phyloP scores from a whole-genome alignment of 2,797 vertebrate genomes.

The Gymnodraco acuticeps region DNA sequence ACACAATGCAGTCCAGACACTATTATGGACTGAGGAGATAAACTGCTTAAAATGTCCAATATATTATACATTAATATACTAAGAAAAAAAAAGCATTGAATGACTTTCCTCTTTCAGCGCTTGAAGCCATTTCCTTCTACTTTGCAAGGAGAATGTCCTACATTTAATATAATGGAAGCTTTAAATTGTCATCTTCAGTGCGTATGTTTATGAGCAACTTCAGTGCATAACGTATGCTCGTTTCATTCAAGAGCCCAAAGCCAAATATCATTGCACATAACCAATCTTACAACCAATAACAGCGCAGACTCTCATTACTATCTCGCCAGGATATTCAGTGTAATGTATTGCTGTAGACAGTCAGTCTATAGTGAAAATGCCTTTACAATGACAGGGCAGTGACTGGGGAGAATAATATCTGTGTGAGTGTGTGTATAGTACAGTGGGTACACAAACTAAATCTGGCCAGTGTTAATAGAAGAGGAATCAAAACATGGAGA shows the following conservation, averaged over 20 bases:
- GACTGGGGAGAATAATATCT: conserved; percentile 40
- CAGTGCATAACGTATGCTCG: conserved; percentile 66
- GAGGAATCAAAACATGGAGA: conserved; percentile 53
- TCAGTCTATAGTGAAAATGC: conserved; percentile 44
- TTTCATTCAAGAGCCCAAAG: conserved; percentile 50
- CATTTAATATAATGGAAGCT: conserved; percentile 58
- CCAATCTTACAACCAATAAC: conserved; percentile 48
- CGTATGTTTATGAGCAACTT: conserved; percentile 48
- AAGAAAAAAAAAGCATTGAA: conserved; percentile 2
- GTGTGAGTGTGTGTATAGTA: conserved; percentile 22
- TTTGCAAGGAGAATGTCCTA: conserved; percentile 35
- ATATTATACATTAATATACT: conserved; percentile 36
- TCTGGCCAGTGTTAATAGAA: conserved; percentile 60
- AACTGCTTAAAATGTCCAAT: conserved; percentile 37
- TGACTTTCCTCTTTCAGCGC: conserved; percentile 38
- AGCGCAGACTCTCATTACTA: conserved; percentile 32
- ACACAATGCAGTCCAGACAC: conserved; percentile 82
- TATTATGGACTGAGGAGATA: conserved; percentile 60
- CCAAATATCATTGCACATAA: conserved; percentile 54
- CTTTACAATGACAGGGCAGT: conserved; percentile 46
- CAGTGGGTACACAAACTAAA: conserved; percentile 43
- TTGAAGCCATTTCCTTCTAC: conserved; percentile 35
- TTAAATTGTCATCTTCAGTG: conserved; percentile 67
- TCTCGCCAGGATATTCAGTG: conserved; percentile 47
- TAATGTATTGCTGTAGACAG: conserved; percentile 66